Evolutionary conservation across 2,888 invertebrate genomes (phyloP), one percentile per base, ranked within the genome.

Genomic region (Macrophya alboannulata): DNA sequence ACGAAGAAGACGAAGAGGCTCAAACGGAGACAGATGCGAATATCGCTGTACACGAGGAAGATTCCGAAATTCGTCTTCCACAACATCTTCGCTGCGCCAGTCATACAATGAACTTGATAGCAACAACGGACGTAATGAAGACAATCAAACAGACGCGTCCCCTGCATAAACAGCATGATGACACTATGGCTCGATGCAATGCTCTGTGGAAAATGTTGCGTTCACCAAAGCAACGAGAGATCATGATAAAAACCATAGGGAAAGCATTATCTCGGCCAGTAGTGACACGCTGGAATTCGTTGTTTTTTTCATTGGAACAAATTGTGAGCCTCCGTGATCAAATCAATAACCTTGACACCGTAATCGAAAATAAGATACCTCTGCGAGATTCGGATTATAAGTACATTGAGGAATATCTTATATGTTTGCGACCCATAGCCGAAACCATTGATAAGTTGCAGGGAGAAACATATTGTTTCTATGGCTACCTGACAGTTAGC

Each of bases 241-340:
- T 71, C 6, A 71, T 84, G 65, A 77, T 37, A 25, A 40, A 77
- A 17, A 68, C 51, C 21, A 40, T 48, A 45, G 68, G 85, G 17
- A 65, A 85, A 77, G 65, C 85, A 43, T 82, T 86, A 43, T 76
- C 65, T 25, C 62, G 83, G n/a, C 86, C 85, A n/a, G 68, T 83
- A n/a, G 85, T 83, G 12, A 76, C 68, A 48, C 76, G 84, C 43
- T 85, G 77, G 86, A 85, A 85, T 83, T 86, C 85, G 25, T 85
- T 77, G 71, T 86, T 77, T 86, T 82, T 74, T 59, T 82, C 86
- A 25, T 45, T 86, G 37, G 71, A 76, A 71, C 86, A 86, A 85
- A 86, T 86, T 59, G 55, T 71, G 4, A 68, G 48, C 48, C 68
- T 85, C 15, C 59, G 68, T 25, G 68, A 37, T 48, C 55, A 76